Evolutionary conservation across 2,113 vertebrate genomes (phyloP).

Genomic region (Trinectes maculatus): DNA sequence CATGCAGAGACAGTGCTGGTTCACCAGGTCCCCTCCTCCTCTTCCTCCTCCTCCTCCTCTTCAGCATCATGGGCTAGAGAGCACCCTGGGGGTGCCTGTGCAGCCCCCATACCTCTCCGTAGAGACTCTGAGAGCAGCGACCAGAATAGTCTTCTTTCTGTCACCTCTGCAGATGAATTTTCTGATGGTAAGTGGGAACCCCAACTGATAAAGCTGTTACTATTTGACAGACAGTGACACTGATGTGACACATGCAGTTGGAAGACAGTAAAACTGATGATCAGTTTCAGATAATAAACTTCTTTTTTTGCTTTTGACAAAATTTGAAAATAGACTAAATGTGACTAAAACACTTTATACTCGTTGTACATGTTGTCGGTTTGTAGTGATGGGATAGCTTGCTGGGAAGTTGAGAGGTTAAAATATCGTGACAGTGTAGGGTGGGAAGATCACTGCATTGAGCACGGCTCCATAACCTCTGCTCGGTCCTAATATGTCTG

Average conservation of each 20-base stretch:
- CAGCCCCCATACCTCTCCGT: slow-evolving; percentile 79
- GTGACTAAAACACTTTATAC: no score
- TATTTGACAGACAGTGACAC: no score
- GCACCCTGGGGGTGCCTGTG: slow-evolving; percentile 80
- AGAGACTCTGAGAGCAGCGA: slow-evolving; percentile 94
- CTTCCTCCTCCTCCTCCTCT: slow-evolving; percentile 82
- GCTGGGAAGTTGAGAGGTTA: neutral
- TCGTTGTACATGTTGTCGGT: no score
- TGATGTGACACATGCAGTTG: no score
- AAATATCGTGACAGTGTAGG: neutral
- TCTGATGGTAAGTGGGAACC: slow-evolving; percentile 90
- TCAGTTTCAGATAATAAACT: no score
- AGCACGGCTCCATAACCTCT: neutral
- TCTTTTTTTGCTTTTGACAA: no score
- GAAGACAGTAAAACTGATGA: no score
- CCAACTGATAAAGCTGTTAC: no score
- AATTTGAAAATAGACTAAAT: no score
- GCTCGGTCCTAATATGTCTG: slow-evolving; percentile 34
- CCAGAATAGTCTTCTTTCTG: slow-evolving; percentile 95
- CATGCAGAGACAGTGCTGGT: slow-evolving; percentile 94
- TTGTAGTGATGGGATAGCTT: neutral
- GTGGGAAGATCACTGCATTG: neutral
- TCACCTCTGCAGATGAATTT: slow-evolving; percentile 91
- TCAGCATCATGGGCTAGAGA: slow-evolving; percentile 88
- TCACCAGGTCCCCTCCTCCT: slow-evolving; percentile 87